Conservation (phyloP, 2,888 invertebrate species). For the Gastracanthus pulcherrimus region DNA sequence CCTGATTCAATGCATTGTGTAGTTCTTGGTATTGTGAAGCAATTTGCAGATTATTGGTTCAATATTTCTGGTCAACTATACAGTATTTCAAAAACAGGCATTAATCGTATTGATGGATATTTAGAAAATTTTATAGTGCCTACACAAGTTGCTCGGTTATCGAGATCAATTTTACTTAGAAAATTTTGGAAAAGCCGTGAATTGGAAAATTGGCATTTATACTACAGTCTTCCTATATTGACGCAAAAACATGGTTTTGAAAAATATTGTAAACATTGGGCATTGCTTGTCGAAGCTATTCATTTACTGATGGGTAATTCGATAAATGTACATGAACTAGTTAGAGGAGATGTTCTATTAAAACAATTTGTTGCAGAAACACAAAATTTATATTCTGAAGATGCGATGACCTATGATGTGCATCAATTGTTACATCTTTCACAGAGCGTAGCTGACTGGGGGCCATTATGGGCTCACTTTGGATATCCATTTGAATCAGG, state of each 20-base stretch:
- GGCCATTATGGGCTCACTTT: conserved; percentile 2
- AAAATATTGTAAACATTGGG: conserved; percentile 16
- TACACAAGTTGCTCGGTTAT: conserved; percentile 3
- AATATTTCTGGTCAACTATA: neutral
- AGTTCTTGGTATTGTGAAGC: neutral
- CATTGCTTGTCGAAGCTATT: neutral
- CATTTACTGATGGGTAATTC: neutral
- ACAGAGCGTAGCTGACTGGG: conserved; percentile 5
- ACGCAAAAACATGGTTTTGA: neutral
- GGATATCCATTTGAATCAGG: conserved; percentile 43
- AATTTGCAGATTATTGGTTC: neutral
- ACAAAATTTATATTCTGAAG: conserved; percentile 44
- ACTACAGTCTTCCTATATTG: conserved; percentile 9
- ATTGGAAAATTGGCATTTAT: conserved; percentile 29
- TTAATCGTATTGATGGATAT: neutral
- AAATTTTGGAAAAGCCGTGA: conserved; percentile 27
- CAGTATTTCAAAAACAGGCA: neutral
- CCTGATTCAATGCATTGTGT: conserved; percentile 56
- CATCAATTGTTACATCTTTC: conserved; percentile 33
- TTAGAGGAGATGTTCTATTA: neutral
- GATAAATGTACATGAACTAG: neutral
- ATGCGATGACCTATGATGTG: conserved; percentile 45
- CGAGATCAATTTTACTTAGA: neutral
- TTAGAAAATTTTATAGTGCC: conserved; percentile 2
- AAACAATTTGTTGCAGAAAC: conserved; percentile 22